A percentile compares a stretch with the other conserved stretches of the same genome.
phyloP scores from a whole-genome alignment of 2,888 invertebrate species.

The Cybosia mesomella region DNA sequence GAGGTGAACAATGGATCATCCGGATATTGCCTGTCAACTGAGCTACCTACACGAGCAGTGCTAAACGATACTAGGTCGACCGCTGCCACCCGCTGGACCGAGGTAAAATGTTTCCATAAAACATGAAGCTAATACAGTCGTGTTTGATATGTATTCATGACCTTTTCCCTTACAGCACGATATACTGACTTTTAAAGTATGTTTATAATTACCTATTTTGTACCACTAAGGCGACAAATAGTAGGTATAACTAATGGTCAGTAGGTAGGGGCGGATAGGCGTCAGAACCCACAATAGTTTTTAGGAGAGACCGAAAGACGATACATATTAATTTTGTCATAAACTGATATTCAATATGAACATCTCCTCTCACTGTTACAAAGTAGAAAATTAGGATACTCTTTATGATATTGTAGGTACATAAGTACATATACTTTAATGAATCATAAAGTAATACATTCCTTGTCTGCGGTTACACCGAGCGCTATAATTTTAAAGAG shows the following conservation, averaged over 20 bases:
- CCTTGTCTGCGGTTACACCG: too few species aligned
- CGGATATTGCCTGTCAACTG: conserved; percentile 84
- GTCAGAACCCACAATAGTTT: too few species aligned
- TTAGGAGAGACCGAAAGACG: too few species aligned
- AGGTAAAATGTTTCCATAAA: conserved; percentile 54
- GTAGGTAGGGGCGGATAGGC: too few species aligned
- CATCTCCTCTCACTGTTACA: too few species aligned
- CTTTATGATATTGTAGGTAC: too few species aligned
- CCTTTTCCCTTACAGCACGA: conserved; percentile 38
- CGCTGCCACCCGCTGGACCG: conserved; percentile 41
- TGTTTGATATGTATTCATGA: conserved; percentile 45
- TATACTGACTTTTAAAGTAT: conserved; percentile 22
- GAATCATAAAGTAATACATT: too few species aligned
- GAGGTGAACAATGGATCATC: conserved; percentile 84
- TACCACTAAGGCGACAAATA: not conserved
- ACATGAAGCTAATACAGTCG: conserved; percentile 53
- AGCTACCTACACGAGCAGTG: conserved; percentile 63
- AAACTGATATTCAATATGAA: too few species aligned
- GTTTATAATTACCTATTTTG: not conserved
- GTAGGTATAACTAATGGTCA: not conserved
- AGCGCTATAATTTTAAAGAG: too few species aligned
- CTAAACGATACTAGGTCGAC: conserved; percentile 61
- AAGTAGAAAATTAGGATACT: too few species aligned
- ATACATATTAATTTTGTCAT: too few species aligned
- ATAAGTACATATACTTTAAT: too few species aligned